Base-by-base conservation (phyloP, 2,797 vertebrate species). In the Galago senegalensis region DNA sequence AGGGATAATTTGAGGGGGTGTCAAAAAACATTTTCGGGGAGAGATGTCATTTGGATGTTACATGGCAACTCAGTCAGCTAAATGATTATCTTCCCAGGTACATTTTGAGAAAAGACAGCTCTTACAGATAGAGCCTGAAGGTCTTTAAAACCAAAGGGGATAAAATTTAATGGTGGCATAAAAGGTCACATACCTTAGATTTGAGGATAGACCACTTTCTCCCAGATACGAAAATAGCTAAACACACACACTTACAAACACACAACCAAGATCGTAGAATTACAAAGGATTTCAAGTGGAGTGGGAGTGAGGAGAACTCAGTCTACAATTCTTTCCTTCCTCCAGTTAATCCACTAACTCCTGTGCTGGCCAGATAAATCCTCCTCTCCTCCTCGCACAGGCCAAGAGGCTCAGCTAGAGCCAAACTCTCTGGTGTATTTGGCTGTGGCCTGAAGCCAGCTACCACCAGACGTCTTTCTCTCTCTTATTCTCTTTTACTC, bases 221-320 rank as follows among this genome's bases (percentile, higher is more conserved):
- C 86, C 49, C 83, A 91, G 92, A 91, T 79, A 75, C 17, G 23
- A 27, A 85, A 92, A 84, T 2, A 82, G 23, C n/a, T 89, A 65
- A 20, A 89, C 65, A 67, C 14, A 37, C 5, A 27, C 20, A 58
- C 29, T 17, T n/a, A 72, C 31, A 37, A 46, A 46, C 25, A 43
- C 27, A 65, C 1, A 58, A 53, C 27, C 43, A 17, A 53, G 25
- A 21, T 5, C 10, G 17, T 25, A 67, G 21, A 72, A 69, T 53
- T 37, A 23, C 1, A 72, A 79, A 40, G 34, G 17, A 70, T 37
- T 73, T 46, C 27, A 17, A 40, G 13, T 27, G 11, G n/a, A 7
- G 18, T 16, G 56, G 69, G 14, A 23, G 2, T 58, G n/a, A 46
- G 13, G 9, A 65, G n/a, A 92, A 40, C 7, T 37, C 17, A 77